A percentile compares a stretch with the other conserved stretches of the same genome.
These are phyloP conservation scores for Macrotus californicus DNA, from an alignment of 2,113 vertebrate species.

Conservation along the genomic window DNA sequence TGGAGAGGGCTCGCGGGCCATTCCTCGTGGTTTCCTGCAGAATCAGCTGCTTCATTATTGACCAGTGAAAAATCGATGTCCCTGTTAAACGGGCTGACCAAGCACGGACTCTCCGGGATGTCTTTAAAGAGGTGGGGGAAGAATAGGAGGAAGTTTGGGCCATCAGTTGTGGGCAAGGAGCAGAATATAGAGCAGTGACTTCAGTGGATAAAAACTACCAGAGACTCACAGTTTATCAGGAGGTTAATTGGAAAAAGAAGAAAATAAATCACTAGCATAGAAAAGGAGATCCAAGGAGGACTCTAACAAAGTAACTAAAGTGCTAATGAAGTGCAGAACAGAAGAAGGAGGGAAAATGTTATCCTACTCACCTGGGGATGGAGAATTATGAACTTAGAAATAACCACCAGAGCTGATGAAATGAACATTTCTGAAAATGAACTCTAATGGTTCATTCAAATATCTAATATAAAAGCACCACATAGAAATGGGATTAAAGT, in stretches of 20 bases:
- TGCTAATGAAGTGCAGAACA: background rate
- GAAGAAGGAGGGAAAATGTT: background rate
- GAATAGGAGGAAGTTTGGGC: background rate
- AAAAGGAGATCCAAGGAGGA: background rate
- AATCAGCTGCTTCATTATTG: slow-evolving; percentile 23
- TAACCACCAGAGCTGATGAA: background rate
- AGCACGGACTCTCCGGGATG: background rate
- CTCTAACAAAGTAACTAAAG: background rate
- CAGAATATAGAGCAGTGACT: background rate
- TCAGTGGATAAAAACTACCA: background rate
- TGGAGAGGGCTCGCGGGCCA: background rate
- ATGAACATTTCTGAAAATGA: background rate
- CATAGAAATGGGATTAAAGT: background rate
- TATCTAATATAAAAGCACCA: background rate
- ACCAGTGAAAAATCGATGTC: slow-evolving; percentile 3
- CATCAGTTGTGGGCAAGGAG: background rate
- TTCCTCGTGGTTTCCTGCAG: background rate
- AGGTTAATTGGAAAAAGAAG: background rate
- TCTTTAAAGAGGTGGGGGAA: background rate
- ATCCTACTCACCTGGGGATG: background rate
- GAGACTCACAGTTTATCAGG: background rate
- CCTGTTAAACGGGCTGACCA: background rate
- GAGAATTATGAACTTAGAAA: background rate
- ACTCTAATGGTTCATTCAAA: background rate
- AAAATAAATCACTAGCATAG: background rate